Evolutionary conservation across 2,797 vertebrate species (phyloP).

Genomic region (Acestrorhynchus altus): DNA sequence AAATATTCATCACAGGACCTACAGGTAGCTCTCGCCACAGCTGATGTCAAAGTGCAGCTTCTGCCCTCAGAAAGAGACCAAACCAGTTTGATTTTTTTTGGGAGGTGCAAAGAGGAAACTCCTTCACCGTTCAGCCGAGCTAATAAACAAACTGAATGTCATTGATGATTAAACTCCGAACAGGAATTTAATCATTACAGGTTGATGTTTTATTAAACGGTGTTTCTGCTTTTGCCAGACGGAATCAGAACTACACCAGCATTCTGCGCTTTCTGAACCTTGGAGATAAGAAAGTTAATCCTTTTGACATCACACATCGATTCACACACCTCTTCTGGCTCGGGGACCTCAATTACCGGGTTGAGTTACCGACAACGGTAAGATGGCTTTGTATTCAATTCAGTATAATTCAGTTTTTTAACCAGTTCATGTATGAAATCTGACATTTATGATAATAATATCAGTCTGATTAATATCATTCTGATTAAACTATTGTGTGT

Average conservation of each 20-base stretch:
- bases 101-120: too few species aligned
- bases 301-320: constrained; percentile 93
- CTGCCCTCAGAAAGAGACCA: too few species aligned
- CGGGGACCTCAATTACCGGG: constrained; percentile 94
- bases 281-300: constrained; percentile 93
- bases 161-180: neutral
- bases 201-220: neutral
- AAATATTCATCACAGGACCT: too few species aligned
- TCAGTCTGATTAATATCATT: too few species aligned
- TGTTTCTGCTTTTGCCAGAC: constrained; percentile 72
- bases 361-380: constrained; percentile 87
- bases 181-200: neutral
- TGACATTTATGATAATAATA: too few species aligned
- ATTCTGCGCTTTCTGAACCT: constrained; percentile 94
- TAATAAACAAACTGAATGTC: neutral
- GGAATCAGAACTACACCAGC: constrained; percentile 94
- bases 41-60: too few species aligned
- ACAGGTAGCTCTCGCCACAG: too few species aligned
- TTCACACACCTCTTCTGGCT: constrained; percentile 99
- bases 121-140: too few species aligned
- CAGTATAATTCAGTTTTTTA: too few species aligned
- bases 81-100: too few species aligned
- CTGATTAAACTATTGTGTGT: too few species aligned
- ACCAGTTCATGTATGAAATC: too few species aligned
- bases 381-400: constrained; percentile 49